phyloP scores from a whole-genome alignment of 2,888 invertebrate species.

The Euzophera pinguis region DNA sequence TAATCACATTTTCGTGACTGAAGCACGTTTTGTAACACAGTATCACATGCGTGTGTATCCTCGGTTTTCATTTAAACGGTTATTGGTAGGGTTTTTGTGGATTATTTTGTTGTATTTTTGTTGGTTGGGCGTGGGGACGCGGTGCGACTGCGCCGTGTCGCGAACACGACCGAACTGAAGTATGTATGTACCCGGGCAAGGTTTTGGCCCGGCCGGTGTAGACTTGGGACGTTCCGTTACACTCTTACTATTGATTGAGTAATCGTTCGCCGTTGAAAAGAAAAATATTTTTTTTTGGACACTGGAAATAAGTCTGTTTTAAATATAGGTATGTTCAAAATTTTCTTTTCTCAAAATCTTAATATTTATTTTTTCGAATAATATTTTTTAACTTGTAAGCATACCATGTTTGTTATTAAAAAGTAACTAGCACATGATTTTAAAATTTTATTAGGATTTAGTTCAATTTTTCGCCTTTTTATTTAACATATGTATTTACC shows the following conservation, averaged over 20 bases:
- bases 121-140: slow-evolving; percentile 24
- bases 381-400: too few relatives aligned
- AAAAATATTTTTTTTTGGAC: background rate
- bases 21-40: slow-evolving; percentile 34
- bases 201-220: slow-evolving; percentile 64
- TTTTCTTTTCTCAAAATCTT: too few relatives aligned
- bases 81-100: slow-evolving; percentile 41
- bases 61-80: slow-evolving; percentile 36
- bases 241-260: slow-evolving; percentile 29
- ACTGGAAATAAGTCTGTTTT: too few relatives aligned
- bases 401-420: too few relatives aligned
- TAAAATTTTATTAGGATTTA: too few relatives aligned
- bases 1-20: slow-evolving; percentile 30
- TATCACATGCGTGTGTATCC: slow-evolving; percentile 15
- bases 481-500: background rate
- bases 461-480: too few relatives aligned
- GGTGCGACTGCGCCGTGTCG: slow-evolving; percentile 44
- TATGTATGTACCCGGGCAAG: slow-evolving; percentile 58
- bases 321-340: too few relatives aligned
- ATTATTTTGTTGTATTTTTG: slow-evolving; percentile 60
- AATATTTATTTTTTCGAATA: too few relatives aligned
- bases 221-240: slow-evolving; percentile 51
- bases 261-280: background rate
- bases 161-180: slow-evolving; percentile 57
- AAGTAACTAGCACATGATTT: too few relatives aligned